Evolutionary conservation across 2,888 invertebrate species (phyloP).

Genomic region (Phengaris alcon): DNA sequence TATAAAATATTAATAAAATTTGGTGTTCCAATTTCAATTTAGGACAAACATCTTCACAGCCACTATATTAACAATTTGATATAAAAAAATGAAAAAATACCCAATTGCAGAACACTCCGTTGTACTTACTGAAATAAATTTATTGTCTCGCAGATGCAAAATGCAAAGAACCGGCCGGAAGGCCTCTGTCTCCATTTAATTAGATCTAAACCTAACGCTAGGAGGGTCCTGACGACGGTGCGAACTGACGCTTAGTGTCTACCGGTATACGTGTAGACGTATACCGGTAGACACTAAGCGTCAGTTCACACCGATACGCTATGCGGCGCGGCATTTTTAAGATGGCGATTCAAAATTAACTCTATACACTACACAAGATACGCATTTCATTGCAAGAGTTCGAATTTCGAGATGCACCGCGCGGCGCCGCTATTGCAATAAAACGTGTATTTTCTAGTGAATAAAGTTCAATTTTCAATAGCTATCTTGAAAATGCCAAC

Average conservation of each 20-base stretch:
- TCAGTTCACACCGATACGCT: no score
- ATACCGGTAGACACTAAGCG: neutral
- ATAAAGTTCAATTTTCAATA: no score
- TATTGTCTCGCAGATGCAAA: conserved; percentile 76
- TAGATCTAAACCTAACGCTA: conserved; percentile 44
- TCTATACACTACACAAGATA: no score
- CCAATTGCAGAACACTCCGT: conserved; percentile 30
- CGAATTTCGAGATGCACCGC: no score
- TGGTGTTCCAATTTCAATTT: conserved; percentile 61
- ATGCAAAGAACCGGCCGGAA: conserved; percentile 49
- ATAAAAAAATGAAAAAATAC: conserved; percentile 39
- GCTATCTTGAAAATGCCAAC: no score
- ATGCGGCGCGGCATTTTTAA: no score
- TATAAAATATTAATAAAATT: conserved; percentile 58
- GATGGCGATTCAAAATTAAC: no score
- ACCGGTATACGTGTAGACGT: neutral
- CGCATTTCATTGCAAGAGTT: no score
- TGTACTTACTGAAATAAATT: conserved; percentile 44
- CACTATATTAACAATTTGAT: conserved; percentile 53
- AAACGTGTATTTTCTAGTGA: no score
- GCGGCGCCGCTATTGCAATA: no score
- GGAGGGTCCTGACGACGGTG: neutral
- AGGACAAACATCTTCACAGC: conserved; percentile 71
- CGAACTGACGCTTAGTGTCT: no score
- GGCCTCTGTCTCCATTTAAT: conserved; percentile 36